These are phyloP conservation scores for Clarias gariepinus DNA, from an alignment of 2,113 vertebrate species.

Conservation along the genomic window DNA sequence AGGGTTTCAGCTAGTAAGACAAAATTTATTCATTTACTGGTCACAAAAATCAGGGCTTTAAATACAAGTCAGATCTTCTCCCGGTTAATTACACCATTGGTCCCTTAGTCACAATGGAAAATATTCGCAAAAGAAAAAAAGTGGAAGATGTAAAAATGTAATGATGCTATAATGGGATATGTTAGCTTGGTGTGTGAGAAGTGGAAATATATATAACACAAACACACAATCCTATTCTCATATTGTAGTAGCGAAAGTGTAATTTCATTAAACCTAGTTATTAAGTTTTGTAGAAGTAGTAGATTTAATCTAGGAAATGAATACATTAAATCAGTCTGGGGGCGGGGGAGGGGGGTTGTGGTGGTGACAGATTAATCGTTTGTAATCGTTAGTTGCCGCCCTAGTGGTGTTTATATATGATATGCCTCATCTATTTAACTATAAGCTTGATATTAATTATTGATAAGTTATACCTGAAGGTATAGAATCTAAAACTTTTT, in stretches of 20 bases:
- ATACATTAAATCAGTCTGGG: neutral
- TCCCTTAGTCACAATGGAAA: neutral
- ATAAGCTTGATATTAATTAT: neutral
- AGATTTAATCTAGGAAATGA: neutral
- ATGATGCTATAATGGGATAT: neutral
- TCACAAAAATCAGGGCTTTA: neutral
- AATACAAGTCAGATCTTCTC: neutral
- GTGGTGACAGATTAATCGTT: neutral
- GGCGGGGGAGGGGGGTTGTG: too few species aligned
- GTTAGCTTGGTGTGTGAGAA: neutral
- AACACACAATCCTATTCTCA: neutral
- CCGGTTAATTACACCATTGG: neutral
- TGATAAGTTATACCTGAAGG: neutral
- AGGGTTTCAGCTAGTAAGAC: neutral
- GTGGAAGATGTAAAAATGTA: neutral
- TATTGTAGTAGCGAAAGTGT: neutral
- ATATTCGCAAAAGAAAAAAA: neutral
- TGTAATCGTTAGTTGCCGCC: neutral
- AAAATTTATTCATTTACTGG: neutral
- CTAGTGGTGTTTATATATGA: neutral
- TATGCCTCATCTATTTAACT: too few species aligned
- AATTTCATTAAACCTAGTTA: neutral
- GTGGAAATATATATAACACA: too few species aligned
- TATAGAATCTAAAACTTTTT: neutral
- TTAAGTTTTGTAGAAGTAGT: neutral